These are phyloP conservation scores for Crotalus tigris DNA, from an alignment of 2,113 vertebrate species.

Conservation along the genomic window DNA sequence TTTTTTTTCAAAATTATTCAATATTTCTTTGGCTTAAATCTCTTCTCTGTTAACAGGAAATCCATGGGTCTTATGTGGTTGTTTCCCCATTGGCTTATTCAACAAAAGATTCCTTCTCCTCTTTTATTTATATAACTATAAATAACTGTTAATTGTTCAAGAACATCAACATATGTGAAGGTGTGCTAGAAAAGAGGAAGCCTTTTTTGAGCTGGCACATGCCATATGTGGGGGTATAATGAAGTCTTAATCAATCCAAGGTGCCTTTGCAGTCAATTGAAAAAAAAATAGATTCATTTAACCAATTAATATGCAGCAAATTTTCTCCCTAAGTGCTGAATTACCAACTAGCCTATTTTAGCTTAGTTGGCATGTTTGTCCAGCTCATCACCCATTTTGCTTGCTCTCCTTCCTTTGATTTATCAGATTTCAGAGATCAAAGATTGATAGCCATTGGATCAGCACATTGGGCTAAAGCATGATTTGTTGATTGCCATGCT, in stretches of 20 bases:
- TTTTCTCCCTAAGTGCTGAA: neutral
- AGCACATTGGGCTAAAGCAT: neutral
- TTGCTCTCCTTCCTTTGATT: neutral
- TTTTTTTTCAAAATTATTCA: conserved; percentile 33
- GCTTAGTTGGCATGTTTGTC: neutral
- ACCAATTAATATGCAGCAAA: neutral
- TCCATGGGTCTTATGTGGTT: conserved; percentile 45
- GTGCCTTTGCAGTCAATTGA: neutral
- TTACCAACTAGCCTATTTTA: neutral
- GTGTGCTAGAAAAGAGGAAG: neutral
- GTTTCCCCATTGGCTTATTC: conserved; percentile 40
- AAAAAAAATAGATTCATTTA: neutral
- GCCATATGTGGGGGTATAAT: neutral
- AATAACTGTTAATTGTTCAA: conserved; percentile 44
- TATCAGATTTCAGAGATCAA: neutral
- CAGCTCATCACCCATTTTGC: neutral
- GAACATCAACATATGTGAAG: neutral
- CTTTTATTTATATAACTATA: conserved; percentile 41
- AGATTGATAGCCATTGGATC: neutral
- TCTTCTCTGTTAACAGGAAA: conserved; percentile 46
- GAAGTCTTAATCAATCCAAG: neutral
- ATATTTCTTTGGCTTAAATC: conserved; percentile 38
- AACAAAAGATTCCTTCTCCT: neutral
- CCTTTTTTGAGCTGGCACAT: neutral
- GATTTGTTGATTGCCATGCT: neutral